Conservation (phyloP, 1,140 invertebrate genomes). For the Drosophila ogumai region DNA sequence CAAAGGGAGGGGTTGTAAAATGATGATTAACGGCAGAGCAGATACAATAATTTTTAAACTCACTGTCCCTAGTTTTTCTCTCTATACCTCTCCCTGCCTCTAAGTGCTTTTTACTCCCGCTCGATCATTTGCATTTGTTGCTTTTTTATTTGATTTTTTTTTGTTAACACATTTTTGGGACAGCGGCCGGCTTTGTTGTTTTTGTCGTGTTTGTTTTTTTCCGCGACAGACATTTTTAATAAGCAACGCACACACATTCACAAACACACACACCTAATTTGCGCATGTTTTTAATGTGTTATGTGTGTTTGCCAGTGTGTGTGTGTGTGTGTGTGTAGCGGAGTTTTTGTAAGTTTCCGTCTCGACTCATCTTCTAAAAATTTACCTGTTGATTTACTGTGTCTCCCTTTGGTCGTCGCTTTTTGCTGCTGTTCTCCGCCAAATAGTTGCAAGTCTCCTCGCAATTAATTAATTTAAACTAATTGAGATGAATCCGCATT, state of each 20-base stretch:
- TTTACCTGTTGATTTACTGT: constrained; percentile 51
- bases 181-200: constrained; percentile 31
- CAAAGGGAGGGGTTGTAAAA: constrained; percentile 32
- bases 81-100: background rate
- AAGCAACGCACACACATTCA: constrained; percentile 39
- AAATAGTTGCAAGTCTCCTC: background rate
- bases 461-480: constrained; percentile 9
- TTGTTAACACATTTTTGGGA: constrained; percentile 19
- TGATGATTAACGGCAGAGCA: constrained; percentile 38
- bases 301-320: constrained; percentile 13
- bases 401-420: background rate
- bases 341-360: constrained; percentile 36
- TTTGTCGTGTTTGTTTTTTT: constrained; percentile 44
- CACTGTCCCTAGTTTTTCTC: constrained; percentile 9
- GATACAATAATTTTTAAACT: constrained; percentile 5
- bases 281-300: constrained; percentile 33
- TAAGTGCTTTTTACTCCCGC: constrained; percentile 4
- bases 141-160: constrained; percentile 7
- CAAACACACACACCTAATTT: constrained; percentile 19
- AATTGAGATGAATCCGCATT: constrained; percentile 22
- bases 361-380: constrained; percentile 37
- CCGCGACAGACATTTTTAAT: constrained; percentile 75
- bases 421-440: background rate
- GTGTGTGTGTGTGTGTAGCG: constrained; percentile 11
- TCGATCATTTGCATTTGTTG: constrained; percentile 27